These are phyloP conservation scores for Atethmia centrago DNA, from an alignment of 2,888 invertebrate genomes.

Conservation along the genomic window DNA sequence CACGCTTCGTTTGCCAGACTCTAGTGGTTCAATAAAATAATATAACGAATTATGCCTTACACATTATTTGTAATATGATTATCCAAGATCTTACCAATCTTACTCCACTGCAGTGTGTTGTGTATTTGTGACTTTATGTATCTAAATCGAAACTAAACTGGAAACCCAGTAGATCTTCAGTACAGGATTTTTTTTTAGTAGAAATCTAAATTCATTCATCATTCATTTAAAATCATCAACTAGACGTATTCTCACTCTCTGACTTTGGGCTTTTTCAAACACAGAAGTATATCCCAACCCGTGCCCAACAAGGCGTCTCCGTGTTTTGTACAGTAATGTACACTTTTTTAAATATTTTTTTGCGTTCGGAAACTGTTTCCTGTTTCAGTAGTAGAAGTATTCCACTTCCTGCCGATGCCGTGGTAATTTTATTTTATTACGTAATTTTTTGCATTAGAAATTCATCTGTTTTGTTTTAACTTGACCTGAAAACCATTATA, in stretches of 20 bases:
- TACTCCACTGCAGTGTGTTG: not conserved
- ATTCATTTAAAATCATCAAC: no score
- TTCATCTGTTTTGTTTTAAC: not conserved
- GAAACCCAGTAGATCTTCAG: not conserved
- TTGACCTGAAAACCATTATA: not conserved
- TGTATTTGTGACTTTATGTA: not conserved
- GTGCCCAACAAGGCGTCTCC: no score
- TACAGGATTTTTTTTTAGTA: not conserved
- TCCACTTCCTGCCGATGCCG: not conserved
- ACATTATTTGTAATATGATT: not conserved
- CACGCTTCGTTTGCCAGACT: no score
- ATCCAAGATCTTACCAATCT: not conserved
- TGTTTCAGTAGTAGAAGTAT: not conserved
- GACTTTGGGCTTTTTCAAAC: not conserved
- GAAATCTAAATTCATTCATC: not conserved
- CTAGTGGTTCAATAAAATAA: no score
- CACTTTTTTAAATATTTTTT: not conserved
- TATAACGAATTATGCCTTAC: not conserved
- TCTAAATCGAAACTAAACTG: not conserved
- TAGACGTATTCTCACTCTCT: not conserved
- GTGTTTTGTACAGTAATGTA: no score
- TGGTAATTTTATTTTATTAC: not conserved
- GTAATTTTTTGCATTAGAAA: not conserved
- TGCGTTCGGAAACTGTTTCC: slow-evolving; percentile 17
- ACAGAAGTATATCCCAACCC: no score